These are phyloP conservation scores for Salvelinus alpinus DNA, from an alignment of 2,113 vertebrate genomes.

Conservation along the genomic window DNA sequence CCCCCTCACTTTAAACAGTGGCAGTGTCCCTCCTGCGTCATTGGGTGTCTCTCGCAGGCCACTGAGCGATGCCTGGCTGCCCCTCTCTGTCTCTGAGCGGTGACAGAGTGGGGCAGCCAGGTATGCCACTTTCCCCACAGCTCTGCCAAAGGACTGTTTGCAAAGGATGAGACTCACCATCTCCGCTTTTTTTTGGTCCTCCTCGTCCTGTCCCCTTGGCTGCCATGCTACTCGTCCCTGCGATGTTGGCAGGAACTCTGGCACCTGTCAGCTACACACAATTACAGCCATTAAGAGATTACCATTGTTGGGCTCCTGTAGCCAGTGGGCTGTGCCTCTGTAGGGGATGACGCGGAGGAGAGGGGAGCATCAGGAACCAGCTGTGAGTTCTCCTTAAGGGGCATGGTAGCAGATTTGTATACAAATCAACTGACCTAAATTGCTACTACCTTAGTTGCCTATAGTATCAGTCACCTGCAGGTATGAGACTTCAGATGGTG, in stretches of 20 bases:
- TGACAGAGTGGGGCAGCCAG: not conserved
- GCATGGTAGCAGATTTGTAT: too few relatives aligned
- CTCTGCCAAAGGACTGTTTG: not conserved
- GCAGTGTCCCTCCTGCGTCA: not conserved
- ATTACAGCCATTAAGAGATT: conserved; percentile 62
- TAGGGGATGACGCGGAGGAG: conserved; percentile 8
- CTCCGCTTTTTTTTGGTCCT: not conserved
- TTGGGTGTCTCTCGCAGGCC: not conserved
- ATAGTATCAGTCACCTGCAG: not conserved
- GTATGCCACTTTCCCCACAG: not conserved
- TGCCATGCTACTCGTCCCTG: not conserved
- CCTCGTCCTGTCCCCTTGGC: conserved; percentile 8
- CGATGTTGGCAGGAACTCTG: conserved; percentile 22
- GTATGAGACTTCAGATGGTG: not conserved
- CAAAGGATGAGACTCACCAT: not conserved
- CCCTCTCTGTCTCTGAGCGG: not conserved
- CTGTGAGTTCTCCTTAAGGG: conserved; percentile 33
- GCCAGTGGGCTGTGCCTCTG: conserved; percentile 30
- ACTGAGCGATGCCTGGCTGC: not conserved
- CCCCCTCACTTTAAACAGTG: not conserved
- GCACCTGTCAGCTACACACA: conserved; percentile 54
- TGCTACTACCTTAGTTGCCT: not conserved
- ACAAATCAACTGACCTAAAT: too few relatives aligned
- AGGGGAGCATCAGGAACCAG: conserved; percentile 23
- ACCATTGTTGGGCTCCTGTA: conserved; percentile 44